Evolutionary conservation across 2,888 invertebrate species (phyloP), one percentile per base, ranked within the genome.

Genomic region (Chrysodeixis includens): DNA sequence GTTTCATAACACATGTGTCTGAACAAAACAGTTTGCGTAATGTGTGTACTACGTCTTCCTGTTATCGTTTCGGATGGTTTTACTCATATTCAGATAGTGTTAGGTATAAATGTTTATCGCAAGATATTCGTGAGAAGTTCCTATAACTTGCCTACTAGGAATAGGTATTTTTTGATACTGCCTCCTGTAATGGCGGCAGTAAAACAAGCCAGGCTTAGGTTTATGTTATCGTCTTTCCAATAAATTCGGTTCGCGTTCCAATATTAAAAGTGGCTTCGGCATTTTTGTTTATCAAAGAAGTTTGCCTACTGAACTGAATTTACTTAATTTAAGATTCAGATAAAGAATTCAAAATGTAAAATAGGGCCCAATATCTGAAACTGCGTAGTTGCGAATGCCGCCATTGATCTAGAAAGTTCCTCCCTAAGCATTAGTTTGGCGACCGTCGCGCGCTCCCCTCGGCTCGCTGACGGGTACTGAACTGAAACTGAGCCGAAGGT

Each of bases 401-500:
- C 57, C 35, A 71, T 71, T 67, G 54, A 67, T 76, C 69, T 70
- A 72, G 76, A 78, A 80, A 82, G 71, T 79, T 71, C 79, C 71
- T 56, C 66, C 63, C 62, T 68, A 53, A 66, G 22, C 57, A 62
- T 70, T 57, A 32, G n/a, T 54, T 49, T 49, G 16, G 30, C 40
- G 58, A 64, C 32, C 71, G 62, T 76, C 84, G 75, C 76, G 71
- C 65, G 62, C 52, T 68, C 73, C 58, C 66, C 58, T 57, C 69
- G 62, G 71, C 65, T 66, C 62, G 70, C 71, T 66, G 70, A 73
- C 62, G 76, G 69, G 64, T 77, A 90, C 88, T 90, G 81, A 74
- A 73, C 66, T 57, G 53, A 60, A 64, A 57, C 62, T 59, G 69
- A 83, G 84, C 86, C 85, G 85, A 79, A 84, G 83, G 85, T 84